Evolutionary conservation across 2,888 invertebrate genomes (phyloP), one percentile per base, ranked within the genome.

Genomic region (Heliconius ismenius): DNA sequence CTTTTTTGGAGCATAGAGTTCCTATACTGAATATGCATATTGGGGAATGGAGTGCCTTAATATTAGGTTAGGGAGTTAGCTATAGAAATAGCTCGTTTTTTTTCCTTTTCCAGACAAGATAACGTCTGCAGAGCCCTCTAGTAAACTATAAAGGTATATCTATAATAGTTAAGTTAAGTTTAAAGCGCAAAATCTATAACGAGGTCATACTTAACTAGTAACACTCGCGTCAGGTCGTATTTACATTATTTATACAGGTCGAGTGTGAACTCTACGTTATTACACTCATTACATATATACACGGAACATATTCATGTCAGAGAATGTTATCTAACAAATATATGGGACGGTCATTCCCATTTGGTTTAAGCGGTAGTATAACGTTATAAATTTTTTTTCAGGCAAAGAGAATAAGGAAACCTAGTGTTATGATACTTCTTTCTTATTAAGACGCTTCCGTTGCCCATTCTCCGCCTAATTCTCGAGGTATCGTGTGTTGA

Each of bases 191-290:
- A 70, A 36, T 70, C 4, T 9, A 70, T 70, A 70, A 58, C 0
- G n/a, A 58, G 70, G 70, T 70, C 36, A 58, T 4, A 28, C 62
- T 15, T 7, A 58, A 58, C n/a, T 21, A n/a, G 32, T 70, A 70
- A 43, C 11, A 7, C 58, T 70, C 54, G 28, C 69, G 39, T 39
- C 39, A 70, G 70, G 18, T 54, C 15, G 10, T 15, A 70, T 24
- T 70, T 24, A 36, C n/a, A 58, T 32, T 18, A 24, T 70, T 70
- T 36, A 70, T 70, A 36, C 58, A 54, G 70, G 70, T 70, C 58
- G 32, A 70, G 70, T 70, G 70, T 58, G 54, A 36, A 58, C 58
- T 58, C 54, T 24, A 58, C 58, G 13, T 58, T 58, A 58, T 70
- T 58, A 58, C 36, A 70, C n/a, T 58, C 58, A 70, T 58, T 58